These are phyloP conservation scores for Periparus ater DNA, from an alignment of 2,797 vertebrate species.

Conservation along the genomic window DNA sequence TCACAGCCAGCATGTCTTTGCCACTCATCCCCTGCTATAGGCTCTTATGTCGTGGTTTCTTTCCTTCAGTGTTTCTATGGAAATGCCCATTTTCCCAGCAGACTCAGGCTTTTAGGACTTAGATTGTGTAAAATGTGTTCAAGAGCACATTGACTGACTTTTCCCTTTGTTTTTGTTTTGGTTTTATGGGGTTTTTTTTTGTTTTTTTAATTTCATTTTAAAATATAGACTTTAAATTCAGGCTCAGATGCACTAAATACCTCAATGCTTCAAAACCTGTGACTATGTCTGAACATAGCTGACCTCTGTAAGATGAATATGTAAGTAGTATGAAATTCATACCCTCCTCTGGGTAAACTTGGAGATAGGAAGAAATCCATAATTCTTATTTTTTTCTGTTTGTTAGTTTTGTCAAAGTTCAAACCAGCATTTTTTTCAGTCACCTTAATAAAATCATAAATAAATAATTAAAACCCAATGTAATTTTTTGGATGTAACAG, in stretches of 20 bases:
- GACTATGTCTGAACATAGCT: not conserved
- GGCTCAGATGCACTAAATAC: not conserved
- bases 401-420: not conserved
- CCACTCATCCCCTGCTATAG: not conserved
- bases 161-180: not conserved
- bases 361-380: not conserved
- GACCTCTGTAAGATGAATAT: not conserved
- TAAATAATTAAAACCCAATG: rapidly evolving
- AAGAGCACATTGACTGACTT: not conserved
- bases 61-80: not conserved
- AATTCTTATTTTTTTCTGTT: not conserved
- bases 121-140: not conserved
- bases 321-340: not conserved
- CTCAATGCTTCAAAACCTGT: not conserved
- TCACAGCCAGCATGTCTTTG: not conserved
- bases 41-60: not conserved
- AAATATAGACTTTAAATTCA: not conserved
- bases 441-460: not conserved
- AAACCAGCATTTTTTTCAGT: not conserved
- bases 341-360: not conserved
- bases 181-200: not conserved
- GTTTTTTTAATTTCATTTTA: not conserved
- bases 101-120: not conserved
- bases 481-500: not conserved
- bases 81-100: not conserved